Evolutionary conservation across 2,113 vertebrate genomes (phyloP), one percentile per base, ranked within the genome.

Genomic region (Nerophis lumbriciformis): DNA sequence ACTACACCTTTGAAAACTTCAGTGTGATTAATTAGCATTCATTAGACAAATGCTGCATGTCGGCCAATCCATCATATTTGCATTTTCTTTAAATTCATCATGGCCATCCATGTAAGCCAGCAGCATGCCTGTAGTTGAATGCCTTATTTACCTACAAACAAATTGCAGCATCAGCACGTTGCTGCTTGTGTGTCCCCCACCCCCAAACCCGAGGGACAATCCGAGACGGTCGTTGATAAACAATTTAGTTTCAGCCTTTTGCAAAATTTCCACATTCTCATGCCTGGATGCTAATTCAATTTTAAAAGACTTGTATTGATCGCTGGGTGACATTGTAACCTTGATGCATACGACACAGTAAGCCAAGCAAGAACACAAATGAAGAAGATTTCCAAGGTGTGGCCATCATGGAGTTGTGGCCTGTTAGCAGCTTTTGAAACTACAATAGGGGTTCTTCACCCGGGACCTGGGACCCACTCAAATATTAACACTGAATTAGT

Each of bases 21-120:
- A 77, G 73, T 73, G 83, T 87, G 82, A 91, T 90, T 89, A 76
- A 89, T 90, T 88, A 76, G 73, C 84, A 86, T 89, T 83, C 88
- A 90, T 90, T 89, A 83, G 66, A 28, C n/a, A 83, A 88, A 82
- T 77, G 81, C 73, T 83, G 82, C n/a, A 50, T 82, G 81, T 75
- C 66, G 63, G 83, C 71, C 81, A 84, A 89, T 88, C 83, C 76
- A 88, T 90, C 84, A 88, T 79, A 76, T 87, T 89, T 87, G 78
- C 80, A 79, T 83, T 16, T 56, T 83, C 84, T 87, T 88, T 77
- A 79, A 80, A 87, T 83, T 76, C 64, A 84, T 88, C 84, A 88
- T 85, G 76, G 82, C 78, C 85, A 68, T 71, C 78, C 85, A 68
- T 71, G 65, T 67, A 78, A 12, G 70, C 83, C 74, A 76, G 69